Conservation (phyloP, 2,113 vertebrate genomes). For the Chaetops frenatus region DNA sequence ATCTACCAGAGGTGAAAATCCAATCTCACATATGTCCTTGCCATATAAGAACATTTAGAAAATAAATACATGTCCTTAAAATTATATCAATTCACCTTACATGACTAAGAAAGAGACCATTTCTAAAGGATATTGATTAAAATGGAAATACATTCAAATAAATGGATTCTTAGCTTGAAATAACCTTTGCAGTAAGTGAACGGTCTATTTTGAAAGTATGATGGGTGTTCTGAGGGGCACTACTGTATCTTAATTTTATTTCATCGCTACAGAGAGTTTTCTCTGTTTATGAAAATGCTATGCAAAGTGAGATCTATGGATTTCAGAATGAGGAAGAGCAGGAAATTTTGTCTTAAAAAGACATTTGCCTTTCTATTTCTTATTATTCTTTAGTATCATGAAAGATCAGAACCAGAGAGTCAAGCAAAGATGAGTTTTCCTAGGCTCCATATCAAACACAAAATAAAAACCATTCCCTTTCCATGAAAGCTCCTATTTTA, state of each 20-base stretch:
- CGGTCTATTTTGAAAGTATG: conserved; percentile 76
- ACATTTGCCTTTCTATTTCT: not conserved
- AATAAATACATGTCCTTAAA: conserved; percentile 60
- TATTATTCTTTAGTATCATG: not conserved
- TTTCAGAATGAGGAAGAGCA: conserved; percentile 28
- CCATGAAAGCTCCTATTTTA: not conserved
- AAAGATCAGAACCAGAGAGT: not conserved
- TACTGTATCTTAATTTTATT: conserved; percentile 69
- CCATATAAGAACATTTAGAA: conserved; percentile 1
- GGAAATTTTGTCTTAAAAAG: conserved; percentile 28
- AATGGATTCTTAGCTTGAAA: conserved; percentile 72
- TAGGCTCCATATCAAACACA: not conserved
- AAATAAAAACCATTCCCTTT: not conserved
- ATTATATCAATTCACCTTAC: conserved; percentile 67
- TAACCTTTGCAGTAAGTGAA: conserved; percentile 71
- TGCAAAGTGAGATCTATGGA: conserved; percentile 63
- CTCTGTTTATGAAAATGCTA: conserved; percentile 70
- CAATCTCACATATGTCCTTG: conserved; percentile 18
- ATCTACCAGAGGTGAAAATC: conserved; percentile 7
- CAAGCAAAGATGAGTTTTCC: not conserved
- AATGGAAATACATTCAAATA: conserved; percentile 80
- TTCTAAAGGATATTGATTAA: conserved; percentile 70
- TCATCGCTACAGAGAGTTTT: conserved; percentile 61
- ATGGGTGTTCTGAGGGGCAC: conserved; percentile 65
- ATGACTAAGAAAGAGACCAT: conserved; percentile 50